Percentiles rank a stretch among this genome's conserved stretches.
Evolutionary conservation across 1,140 invertebrate species (phyloP).

Genomic region (Kradibia gibbosae): DNA sequence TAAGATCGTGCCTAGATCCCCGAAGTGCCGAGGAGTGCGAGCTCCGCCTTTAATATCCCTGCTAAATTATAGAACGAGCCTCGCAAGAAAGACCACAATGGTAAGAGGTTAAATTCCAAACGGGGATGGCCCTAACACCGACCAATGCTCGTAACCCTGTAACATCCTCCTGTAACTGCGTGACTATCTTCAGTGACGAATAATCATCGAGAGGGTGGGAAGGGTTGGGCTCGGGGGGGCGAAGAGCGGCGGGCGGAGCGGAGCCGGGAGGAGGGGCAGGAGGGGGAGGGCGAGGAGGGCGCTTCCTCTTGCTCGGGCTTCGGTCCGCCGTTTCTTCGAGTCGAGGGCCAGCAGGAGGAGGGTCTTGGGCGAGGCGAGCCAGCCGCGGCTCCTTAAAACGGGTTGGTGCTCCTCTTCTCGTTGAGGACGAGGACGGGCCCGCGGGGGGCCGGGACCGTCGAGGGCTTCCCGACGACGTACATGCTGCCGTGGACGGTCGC

Average conservation of each 20-base stretch:
- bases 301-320: not conserved
- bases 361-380: not conserved
- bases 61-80: constrained; percentile 1
- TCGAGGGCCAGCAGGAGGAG: too few relatives aligned
- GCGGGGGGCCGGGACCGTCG: not conserved
- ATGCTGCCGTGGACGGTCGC: constrained; percentile 55
- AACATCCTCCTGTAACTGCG: not conserved
- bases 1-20: too few relatives aligned
- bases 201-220: not conserved
- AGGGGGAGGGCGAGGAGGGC: not conserved
- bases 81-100: not conserved
- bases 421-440: constrained; percentile 8
- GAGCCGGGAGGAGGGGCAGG: not conserved
- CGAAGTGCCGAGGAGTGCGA: too few relatives aligned
- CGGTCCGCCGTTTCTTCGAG: not conserved
- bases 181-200: not conserved
- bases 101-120: not conserved
- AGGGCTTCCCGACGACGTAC: not conserved
- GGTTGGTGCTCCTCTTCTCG: constrained; percentile 13
- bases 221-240: not conserved
- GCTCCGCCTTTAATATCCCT: too few relatives aligned
- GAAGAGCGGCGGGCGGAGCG: too few relatives aligned
- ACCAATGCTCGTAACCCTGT: not conserved
- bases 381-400: not conserved
- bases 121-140: not conserved